Evolutionary conservation across 2,113 vertebrate species (phyloP).

Genomic region (Brachypodius melanocephalos): DNA sequence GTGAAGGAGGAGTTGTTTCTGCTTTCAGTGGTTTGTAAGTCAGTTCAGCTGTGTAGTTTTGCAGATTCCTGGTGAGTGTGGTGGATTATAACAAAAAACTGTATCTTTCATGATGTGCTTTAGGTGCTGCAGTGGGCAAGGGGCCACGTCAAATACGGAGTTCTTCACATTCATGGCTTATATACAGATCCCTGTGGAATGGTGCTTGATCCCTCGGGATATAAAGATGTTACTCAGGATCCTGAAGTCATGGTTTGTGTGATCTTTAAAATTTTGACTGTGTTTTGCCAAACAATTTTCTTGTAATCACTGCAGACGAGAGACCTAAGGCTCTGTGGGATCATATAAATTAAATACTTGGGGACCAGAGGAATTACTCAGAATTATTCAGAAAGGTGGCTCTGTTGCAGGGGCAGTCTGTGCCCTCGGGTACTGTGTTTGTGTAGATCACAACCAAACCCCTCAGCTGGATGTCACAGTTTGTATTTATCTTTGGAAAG

Average conservation of each 20-base stretch:
- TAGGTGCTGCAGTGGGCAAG: conserved; percentile 76
- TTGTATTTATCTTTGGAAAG: background rate
- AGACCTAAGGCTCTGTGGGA: background rate
- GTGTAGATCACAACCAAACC: background rate
- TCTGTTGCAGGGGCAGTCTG: background rate
- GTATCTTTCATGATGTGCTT: background rate
- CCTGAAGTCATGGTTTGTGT: conserved; percentile 75
- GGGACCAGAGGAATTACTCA: background rate
- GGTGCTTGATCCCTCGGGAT: conserved; percentile 73
- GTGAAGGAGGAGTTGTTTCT: background rate
- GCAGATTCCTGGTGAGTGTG: background rate
- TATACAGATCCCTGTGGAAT: conserved; percentile 77
- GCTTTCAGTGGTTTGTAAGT: background rate
- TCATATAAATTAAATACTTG: background rate
- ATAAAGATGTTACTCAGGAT: conserved; percentile 77
- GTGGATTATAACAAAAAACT: background rate
- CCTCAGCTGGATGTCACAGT: background rate
- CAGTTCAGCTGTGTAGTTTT: background rate
- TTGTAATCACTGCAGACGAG: background rate
- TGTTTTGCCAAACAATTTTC: background rate
- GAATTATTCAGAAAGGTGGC: background rate
- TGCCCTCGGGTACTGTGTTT: background rate
- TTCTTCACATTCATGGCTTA: conserved; percentile 75
- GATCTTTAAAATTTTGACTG: background rate
- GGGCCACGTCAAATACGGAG: conserved; percentile 64